Evolutionary conservation across 2,797 vertebrate species (phyloP).

Genomic region (Tolypeutes matacus): DNA sequence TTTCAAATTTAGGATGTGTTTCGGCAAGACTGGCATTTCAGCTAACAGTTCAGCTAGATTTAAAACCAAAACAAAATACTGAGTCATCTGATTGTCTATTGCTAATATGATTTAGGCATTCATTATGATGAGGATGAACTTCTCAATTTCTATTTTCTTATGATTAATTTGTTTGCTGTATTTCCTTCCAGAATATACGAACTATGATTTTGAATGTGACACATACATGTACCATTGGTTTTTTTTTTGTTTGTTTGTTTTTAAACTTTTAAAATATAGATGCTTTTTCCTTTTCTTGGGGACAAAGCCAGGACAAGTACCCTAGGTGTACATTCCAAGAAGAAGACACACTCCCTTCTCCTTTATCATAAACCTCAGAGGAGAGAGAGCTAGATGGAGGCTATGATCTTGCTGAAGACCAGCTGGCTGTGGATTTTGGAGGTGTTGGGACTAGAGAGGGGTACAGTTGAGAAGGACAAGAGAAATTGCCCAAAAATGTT

Average conservation of each 20-base stretch:
- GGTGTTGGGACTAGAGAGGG: not conserved
- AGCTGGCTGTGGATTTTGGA: not conserved
- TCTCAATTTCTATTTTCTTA: not conserved
- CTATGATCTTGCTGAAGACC: not conserved
- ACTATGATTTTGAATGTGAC: conserved; percentile 7
- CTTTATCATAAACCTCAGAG: not conserved
- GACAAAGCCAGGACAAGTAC: not conserved
- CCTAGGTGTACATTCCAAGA: not conserved
- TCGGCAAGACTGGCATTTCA: not conserved
- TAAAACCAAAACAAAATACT: not conserved
- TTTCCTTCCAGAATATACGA: conserved; percentile 1
- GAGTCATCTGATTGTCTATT: not conserved
- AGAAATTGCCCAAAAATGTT: not conserved
- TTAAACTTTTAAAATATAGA: not conserved
- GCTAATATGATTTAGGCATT: not conserved
- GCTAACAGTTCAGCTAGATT: not conserved
- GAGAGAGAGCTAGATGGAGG: not conserved
- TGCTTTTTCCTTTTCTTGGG: not conserved
- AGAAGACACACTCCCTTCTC: not conserved
- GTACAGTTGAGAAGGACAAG: not conserved
- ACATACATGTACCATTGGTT: not conserved
- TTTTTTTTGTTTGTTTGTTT: too few species aligned
- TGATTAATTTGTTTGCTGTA: not conserved
- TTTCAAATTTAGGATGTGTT: conserved; percentile 45
- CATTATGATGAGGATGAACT: not conserved